Percentiles rank a stretch among this genome's conserved stretches.
Evolutionary conservation across 2,113 vertebrate genomes (phyloP).

Genomic region (Pipa parva): DNA sequence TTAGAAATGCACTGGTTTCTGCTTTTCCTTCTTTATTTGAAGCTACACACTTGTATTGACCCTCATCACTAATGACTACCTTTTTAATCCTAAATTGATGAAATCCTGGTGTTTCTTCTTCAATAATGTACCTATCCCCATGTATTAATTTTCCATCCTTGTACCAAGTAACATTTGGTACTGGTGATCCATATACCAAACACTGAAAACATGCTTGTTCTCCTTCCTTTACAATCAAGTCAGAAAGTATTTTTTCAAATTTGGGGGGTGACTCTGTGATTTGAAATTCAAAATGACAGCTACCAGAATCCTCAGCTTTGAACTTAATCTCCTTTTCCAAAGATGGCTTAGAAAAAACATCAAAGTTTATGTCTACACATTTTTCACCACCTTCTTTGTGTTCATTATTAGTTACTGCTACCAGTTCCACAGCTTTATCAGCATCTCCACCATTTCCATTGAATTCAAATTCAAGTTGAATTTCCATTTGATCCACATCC

Average conservation of each 20-base stretch:
- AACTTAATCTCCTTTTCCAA: constrained; percentile 76
- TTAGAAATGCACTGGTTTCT: constrained; percentile 73
- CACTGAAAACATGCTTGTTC: constrained; percentile 83
- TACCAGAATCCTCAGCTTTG: constrained; percentile 74
- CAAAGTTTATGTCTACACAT: constrained; percentile 70
- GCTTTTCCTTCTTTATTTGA: constrained; percentile 75
- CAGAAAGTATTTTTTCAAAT: constrained; percentile 75
- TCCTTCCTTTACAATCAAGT: constrained; percentile 72
- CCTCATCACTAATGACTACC: constrained; percentile 70
- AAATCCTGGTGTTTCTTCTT: constrained; percentile 75
- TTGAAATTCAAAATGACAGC: constrained; percentile 86
- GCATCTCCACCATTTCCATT: constrained; percentile 64
- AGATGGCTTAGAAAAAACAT: constrained; percentile 72
- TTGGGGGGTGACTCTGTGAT: constrained; percentile 79
- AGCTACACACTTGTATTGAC: constrained; percentile 85
- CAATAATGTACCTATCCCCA: constrained; percentile 71
- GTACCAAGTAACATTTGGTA: constrained; percentile 76
- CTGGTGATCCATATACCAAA: constrained; percentile 78
- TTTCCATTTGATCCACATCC: constrained; percentile 71
- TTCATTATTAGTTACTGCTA: constrained; percentile 68
- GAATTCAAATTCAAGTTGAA: constrained; percentile 81
- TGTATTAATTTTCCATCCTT: constrained; percentile 73
- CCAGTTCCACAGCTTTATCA: constrained; percentile 64
- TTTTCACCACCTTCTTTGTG: constrained; percentile 67
- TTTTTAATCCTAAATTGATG: constrained; percentile 82